Percentiles rank a stretch among this genome's conserved stretches.
These are phyloP conservation scores for Melanotaenia boesemani DNA, from an alignment of 2,797 vertebrate species.

Conservation along the genomic window DNA sequence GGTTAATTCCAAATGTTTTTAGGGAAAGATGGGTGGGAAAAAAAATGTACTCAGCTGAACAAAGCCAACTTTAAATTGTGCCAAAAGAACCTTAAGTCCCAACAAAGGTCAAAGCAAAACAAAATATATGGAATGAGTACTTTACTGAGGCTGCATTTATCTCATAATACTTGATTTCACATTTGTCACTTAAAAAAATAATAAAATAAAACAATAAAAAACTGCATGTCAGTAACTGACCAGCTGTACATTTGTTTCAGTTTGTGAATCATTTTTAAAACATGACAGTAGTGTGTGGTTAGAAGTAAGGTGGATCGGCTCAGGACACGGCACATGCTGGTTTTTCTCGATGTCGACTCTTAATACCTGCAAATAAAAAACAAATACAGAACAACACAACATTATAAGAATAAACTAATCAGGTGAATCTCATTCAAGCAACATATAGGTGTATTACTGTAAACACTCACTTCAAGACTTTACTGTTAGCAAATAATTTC, in stretches of 20 bases:
- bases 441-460: neutral
- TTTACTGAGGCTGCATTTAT: neutral
- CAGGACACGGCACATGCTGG: conserved; percentile 54
- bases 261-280: neutral
- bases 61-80: neutral
- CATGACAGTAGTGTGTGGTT: neutral
- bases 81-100: neutral
- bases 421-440: neutral
- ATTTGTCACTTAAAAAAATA: conserved; percentile 6
- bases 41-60: neutral
- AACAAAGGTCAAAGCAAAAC: neutral
- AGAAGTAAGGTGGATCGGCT: conserved; percentile 10
- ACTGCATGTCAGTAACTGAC: neutral
- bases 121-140: neutral
- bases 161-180: neutral
- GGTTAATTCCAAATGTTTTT: neutral
- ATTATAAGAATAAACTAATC: neutral
- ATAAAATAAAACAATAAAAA: neutral
- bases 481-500: neutral
- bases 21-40: neutral
- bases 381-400: neutral
- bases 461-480: too few relatives aligned
- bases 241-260: conserved; percentile 17
- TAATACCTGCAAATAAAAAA: conserved; percentile 46
- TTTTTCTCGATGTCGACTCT: conserved; percentile 14